phyloP scores from a whole-genome alignment of 1,140 invertebrate genomes.

The Hycleus cichorii region DNA sequence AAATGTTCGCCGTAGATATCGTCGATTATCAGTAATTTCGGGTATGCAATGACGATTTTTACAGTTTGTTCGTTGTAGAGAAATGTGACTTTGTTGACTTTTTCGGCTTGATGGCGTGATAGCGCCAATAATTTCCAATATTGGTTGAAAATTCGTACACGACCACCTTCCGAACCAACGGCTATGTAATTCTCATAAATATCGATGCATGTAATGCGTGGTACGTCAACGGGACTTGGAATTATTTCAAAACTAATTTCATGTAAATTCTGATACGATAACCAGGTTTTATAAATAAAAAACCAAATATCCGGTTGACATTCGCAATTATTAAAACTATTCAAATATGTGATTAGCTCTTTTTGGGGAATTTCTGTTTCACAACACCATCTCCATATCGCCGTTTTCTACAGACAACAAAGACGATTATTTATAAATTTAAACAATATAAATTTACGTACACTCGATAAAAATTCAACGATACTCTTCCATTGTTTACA shows the following conservation, averaged over 20 bases:
- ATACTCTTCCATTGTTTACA: conserved; percentile 22
- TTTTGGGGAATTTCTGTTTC: conserved; percentile 32
- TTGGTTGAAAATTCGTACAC: conserved; percentile 30
- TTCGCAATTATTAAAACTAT: conserved; percentile 23
- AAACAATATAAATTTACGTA: conserved; percentile 10
- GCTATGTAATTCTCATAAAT: conserved; percentile 30
- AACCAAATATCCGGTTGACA: conserved; percentile 23
- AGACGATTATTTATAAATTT: conserved; percentile 2
- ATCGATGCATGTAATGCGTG: conserved; percentile 30
- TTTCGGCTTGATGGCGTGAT: conserved; percentile 28
- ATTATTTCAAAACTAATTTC: conserved; percentile 24
- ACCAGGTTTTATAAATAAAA: conserved; percentile 33
- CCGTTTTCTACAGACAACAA: conserved; percentile 29
- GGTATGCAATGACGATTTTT: conserved; percentile 14
- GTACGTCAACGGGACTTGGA: conserved; percentile 26
- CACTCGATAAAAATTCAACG: conserved; percentile 31
- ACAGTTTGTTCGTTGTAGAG: conserved; percentile 16
- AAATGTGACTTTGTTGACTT: conserved; percentile 31
- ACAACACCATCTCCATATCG: conserved; percentile 34
- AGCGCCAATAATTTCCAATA: conserved; percentile 27
- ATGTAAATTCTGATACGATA: conserved; percentile 28
- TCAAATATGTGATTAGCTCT: conserved; percentile 31
- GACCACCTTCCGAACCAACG: conserved; percentile 34
- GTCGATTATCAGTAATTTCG: conserved; percentile 9
- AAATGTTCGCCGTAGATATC: conserved; percentile 4